Percentiles rank a stretch among this genome's conserved stretches.
These are phyloP conservation scores for Campylomormyrus numenius DNA, from an alignment of 2,113 vertebrate genomes.

Conservation along the genomic window DNA sequence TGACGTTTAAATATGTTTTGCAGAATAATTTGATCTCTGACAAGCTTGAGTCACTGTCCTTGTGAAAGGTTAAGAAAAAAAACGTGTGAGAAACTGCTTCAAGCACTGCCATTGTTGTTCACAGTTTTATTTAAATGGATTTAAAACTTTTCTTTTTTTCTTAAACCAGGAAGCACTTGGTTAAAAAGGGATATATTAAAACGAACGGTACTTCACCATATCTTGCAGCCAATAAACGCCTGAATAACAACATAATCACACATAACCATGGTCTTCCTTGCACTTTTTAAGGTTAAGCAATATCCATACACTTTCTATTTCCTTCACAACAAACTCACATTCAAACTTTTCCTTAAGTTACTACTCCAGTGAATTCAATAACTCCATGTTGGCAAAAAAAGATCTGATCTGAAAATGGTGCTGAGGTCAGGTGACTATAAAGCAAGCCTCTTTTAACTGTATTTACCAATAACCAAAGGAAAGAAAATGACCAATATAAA, in stretches of 20 bases:
- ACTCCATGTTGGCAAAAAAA: slow-evolving; percentile 60
- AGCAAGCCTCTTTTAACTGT: slow-evolving; percentile 49
- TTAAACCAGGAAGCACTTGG: slow-evolving; percentile 63
- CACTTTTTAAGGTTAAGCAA: slow-evolving; percentile 58
- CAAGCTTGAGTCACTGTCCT: not conserved
- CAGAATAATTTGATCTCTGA: not conserved
- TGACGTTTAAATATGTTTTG: not conserved
- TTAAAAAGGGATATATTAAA: slow-evolving; percentile 61
- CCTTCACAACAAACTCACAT: slow-evolving; percentile 60
- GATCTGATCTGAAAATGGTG: slow-evolving; percentile 49
- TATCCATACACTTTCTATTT: slow-evolving; percentile 56
- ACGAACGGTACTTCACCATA: slow-evolving; percentile 56
- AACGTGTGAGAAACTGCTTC: not conserved
- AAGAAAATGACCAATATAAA: slow-evolving; percentile 67
- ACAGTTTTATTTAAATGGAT: slow-evolving; percentile 57
- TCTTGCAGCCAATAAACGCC: slow-evolving; percentile 83
- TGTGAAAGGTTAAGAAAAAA: not conserved
- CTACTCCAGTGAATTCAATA: slow-evolving; percentile 58
- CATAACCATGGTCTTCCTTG: slow-evolving; percentile 68
- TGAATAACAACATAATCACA: slow-evolving; percentile 92
- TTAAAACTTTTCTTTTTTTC: slow-evolving; percentile 45
- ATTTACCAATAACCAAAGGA: slow-evolving; percentile 35
- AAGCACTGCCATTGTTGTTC: slow-evolving; percentile 51
- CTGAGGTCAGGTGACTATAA: slow-evolving; percentile 63
- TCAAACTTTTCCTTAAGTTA: slow-evolving; percentile 42